Conservation (phyloP, 2,888 invertebrate genomes). For the Prenolepis imparis region DNA sequence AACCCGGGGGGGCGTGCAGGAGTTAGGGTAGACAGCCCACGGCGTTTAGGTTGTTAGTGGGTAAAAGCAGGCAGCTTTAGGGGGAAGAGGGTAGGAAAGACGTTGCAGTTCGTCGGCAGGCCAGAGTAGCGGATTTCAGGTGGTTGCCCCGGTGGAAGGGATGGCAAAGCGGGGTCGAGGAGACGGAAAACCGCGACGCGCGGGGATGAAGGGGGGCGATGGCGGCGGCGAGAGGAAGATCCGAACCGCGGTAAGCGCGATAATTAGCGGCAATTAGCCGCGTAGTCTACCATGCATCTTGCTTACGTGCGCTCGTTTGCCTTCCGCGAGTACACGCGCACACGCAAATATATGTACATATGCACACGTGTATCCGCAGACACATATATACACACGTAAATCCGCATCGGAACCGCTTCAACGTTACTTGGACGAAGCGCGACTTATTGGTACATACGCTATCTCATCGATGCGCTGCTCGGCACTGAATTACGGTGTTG, state of each 20-base stretch:
- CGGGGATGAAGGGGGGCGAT: too few species aligned
- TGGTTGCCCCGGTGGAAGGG: conserved; percentile 30
- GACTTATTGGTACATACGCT: conserved; percentile 30
- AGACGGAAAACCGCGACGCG: conserved; percentile 57
- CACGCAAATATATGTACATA: background rate
- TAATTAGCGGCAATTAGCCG: conserved; percentile 85
- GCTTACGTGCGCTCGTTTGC: conserved; percentile 77
- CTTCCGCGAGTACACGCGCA: conserved; percentile 58
- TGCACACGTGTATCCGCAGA: background rate
- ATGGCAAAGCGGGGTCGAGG: conserved; percentile 13
- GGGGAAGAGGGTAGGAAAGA: conserved; percentile 46
- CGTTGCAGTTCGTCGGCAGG: conserved; percentile 48
- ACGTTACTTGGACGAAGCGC: conserved; percentile 26
- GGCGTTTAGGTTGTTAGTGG: conserved; percentile 58
- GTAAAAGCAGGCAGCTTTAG: conserved; percentile 32
- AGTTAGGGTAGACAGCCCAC: conserved; percentile 48
- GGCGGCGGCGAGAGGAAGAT: conserved; percentile 64
- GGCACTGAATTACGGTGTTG: conserved; percentile 27
- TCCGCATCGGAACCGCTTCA: background rate
- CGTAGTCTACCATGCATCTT: conserved; percentile 77
- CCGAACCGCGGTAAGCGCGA: conserved; percentile 82
- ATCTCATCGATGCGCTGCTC: conserved; percentile 26
- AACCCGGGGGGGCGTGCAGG: conserved; percentile 18
- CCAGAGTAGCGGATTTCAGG: conserved; percentile 59
- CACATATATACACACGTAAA: background rate